Percentiles rank a stretch among this genome's conserved stretches.
These are phyloP conservation scores for Rhyzopertha dominica DNA, from an alignment of 1,140 invertebrate species.

Conservation along the genomic window DNA sequence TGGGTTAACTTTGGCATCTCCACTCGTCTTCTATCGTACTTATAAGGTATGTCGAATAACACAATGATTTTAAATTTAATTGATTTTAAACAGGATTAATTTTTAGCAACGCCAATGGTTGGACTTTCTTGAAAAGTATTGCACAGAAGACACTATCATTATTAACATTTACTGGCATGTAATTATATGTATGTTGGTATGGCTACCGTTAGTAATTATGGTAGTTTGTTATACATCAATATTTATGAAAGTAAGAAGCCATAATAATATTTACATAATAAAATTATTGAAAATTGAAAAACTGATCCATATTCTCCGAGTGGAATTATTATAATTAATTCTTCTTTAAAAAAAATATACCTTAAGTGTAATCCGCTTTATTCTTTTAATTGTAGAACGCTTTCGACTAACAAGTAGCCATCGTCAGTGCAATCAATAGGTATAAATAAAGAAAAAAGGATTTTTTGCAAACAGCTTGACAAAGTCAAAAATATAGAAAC, in stretches of 20 bases:
- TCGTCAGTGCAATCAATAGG: too few relatives aligned
- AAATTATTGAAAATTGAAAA: too few relatives aligned
- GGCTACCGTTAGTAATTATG: constrained; percentile 66
- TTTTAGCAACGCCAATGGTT: constrained; percentile 61
- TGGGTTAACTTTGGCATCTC: constrained; percentile 55
- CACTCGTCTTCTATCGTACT: constrained; percentile 58
- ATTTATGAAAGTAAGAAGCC: constrained; percentile 56
- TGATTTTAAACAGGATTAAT: too few relatives aligned
- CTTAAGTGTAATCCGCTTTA: not conserved
- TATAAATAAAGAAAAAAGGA: too few relatives aligned
- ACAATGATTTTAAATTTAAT: not conserved
- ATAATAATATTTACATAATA: too few relatives aligned
- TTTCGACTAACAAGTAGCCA: too few relatives aligned
- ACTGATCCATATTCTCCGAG: too few relatives aligned
- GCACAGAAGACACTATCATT: constrained; percentile 57
- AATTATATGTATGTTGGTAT: constrained; percentile 62
- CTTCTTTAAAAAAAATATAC: not conserved
- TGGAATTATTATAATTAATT: too few relatives aligned
- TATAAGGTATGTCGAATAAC: constrained; percentile 51
- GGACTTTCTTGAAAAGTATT: constrained; percentile 64
- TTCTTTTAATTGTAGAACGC: too few relatives aligned
- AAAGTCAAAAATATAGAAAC: too few relatives aligned
- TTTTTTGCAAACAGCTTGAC: too few relatives aligned
- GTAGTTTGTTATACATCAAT: constrained; percentile 60
- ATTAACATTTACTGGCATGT: constrained; percentile 69